These are phyloP conservation scores for Oncorhynchus keta DNA, from an alignment of 2,113 vertebrate species.

Conservation along the genomic window DNA sequence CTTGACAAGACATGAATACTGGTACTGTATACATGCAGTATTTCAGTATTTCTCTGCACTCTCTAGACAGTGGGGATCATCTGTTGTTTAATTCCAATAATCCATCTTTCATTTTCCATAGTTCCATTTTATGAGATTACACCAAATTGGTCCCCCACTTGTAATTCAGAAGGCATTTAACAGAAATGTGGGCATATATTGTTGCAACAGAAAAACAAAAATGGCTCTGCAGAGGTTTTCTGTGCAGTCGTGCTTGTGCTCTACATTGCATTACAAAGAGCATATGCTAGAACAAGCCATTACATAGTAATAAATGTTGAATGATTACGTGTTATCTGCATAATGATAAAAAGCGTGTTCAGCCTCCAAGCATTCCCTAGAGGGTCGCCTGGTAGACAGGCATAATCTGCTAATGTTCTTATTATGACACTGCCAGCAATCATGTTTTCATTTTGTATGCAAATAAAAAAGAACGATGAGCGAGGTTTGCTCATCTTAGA, in stretches of 20 bases:
- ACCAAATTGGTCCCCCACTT: background rate
- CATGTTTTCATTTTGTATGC: background rate
- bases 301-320: constrained; percentile 43
- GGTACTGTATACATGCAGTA: background rate
- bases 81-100: background rate
- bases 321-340: constrained; percentile 46
- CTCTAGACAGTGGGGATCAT: background rate
- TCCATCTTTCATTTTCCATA: background rate
- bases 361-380: constrained; percentile 16
- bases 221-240: constrained; percentile 41
- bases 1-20: constrained; percentile 24
- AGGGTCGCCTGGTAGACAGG: background rate
- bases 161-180: background rate
- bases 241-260: background rate
- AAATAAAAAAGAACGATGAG: background rate
- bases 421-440: constrained; percentile 10
- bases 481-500: background rate
- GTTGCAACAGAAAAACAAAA: constrained; percentile 18
- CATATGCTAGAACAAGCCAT: constrained; percentile 20
- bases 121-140: background rate
- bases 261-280: constrained; percentile 32
- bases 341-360: constrained; percentile 43
- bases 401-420: constrained; percentile 8
- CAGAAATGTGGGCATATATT: background rate
- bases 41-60: background rate